Evolutionary conservation across 2,888 invertebrate genomes (phyloP), one percentile per base, ranked within the genome.

Genomic region (Apotomis capreana): DNA sequence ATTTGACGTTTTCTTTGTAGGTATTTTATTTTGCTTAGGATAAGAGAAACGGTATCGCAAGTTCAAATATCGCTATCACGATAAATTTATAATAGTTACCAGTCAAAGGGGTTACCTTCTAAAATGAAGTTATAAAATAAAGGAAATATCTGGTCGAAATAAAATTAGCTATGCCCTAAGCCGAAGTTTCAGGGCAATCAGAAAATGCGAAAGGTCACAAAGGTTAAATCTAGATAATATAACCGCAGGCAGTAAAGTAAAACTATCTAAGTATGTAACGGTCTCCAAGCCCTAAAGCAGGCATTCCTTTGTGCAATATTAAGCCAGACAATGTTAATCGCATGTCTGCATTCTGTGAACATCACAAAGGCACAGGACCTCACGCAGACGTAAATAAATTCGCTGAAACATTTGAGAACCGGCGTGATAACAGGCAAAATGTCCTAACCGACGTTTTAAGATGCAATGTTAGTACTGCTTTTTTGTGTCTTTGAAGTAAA

Each of bases 371-470:
- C 68, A 36, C 71, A 68, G 68, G 52, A 68, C 71, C 71, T 68
- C 62, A 68, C 62, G 69, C 68, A 69, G 68, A 69, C 69, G 67
- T 52, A 69, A 73, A 73, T 73, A 73, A 64, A 73, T 73, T 64
- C 63, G 73, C 73, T 69, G 63, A 63, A 73, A 63, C 64, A 55
- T 70, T 70, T 73, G 64, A 76, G 76, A 75, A 76, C 75, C 64
- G 76, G 40, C 6, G 26, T 44, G 40, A 3, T 44, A 6, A 6
- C 4, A 1, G 3, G 44, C 6, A 46, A 55, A 64, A 55, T 12
- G 64, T 0, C 40, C 26, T 40, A 55, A 12, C 54, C 15, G 54
- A 40, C 54, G 26, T 15, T 37, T n/a, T 6, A 36, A 6, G 37
- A 10, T 5, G 0, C 8, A 58, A 37, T n/a, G 37, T 12, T 37